Evolutionary conservation across 2,113 vertebrate genomes (phyloP).

Genomic region (Paracanthobrama guichenoti): DNA sequence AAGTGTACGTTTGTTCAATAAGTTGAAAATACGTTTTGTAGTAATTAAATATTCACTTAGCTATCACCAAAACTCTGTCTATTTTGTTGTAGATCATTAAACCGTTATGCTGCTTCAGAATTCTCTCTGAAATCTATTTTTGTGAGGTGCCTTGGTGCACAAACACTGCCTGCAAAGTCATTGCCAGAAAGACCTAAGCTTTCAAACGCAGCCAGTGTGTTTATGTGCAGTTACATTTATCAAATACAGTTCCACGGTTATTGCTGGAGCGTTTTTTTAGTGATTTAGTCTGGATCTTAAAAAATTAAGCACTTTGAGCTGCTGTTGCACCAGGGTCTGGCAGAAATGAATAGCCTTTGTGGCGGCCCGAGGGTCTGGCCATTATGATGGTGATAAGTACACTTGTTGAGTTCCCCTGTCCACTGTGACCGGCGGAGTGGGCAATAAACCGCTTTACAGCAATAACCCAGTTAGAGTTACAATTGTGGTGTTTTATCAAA

Average conservation of each 20-base stretch:
- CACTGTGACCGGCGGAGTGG: neutral
- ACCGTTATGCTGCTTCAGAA: no score
- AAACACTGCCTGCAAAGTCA: no score
- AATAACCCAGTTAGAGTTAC: neutral
- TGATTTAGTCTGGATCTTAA: constrained; percentile 7
- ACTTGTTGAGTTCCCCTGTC: neutral
- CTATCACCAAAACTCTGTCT: no score
- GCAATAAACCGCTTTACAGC: constrained; percentile 20
- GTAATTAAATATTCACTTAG: no score
- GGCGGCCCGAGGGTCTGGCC: neutral
- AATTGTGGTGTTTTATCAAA: constrained; percentile 5
- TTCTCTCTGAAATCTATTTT: no score
- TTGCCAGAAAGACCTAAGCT: no score
- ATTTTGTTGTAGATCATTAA: no score
- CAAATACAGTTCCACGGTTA: neutral
- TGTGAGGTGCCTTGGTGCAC: no score
- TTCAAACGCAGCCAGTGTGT: neutral
- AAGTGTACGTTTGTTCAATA: no score
- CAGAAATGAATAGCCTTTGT: constrained; percentile 30
- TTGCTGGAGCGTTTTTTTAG: neutral
- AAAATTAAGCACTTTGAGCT: neutral
- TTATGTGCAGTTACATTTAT: neutral
- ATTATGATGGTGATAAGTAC: constrained; percentile 24
- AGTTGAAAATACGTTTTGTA: no score
- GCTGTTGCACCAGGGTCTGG: neutral